Percentiles rank a stretch among this genome's conserved stretches.
Conservation (phyloP, 2,797 vertebrate species). For the Zenarchopterus dispar region DNA sequence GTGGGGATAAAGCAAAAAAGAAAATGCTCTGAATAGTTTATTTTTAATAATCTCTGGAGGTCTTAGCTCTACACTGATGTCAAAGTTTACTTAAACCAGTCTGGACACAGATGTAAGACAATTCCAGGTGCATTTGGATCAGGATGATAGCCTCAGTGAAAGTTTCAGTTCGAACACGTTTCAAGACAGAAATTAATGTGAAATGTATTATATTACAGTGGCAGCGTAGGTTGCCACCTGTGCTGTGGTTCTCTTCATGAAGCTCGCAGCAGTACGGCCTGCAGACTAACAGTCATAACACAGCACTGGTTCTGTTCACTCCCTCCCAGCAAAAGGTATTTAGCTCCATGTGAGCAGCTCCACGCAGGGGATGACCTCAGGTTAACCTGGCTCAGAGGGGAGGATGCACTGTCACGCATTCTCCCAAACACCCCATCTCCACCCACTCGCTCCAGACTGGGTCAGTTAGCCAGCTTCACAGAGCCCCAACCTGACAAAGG, state of each 20-base stretch:
- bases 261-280: slow-evolving; percentile 27
- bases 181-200: slow-evolving; percentile 32
- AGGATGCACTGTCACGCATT: slow-evolving; percentile 65
- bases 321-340: slow-evolving; percentile 68
- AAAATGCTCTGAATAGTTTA: slow-evolving; percentile 55
- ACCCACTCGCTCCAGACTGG: slow-evolving; percentile 63
- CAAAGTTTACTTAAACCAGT: slow-evolving; percentile 54
- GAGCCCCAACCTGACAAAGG: slow-evolving; percentile 70
- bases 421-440: slow-evolving; percentile 42
- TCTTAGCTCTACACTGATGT: slow-evolving; percentile 54
- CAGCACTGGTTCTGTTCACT: slow-evolving; percentile 62
- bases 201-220: slow-evolving; percentile 25
- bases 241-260: slow-evolving; percentile 37
- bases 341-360: slow-evolving; percentile 73
- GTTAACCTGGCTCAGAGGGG: slow-evolving; percentile 82
- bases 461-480: slow-evolving; percentile 64
- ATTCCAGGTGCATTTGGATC: slow-evolving; percentile 19
- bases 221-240: slow-evolving; percentile 41
- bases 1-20: no score
- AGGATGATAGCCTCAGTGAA: slow-evolving; percentile 6
- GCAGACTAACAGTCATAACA: slow-evolving; percentile 52
- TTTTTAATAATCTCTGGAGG: slow-evolving; percentile 55
- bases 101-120: slow-evolving; percentile 50
- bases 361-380: slow-evolving; percentile 75
- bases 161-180: slow-evolving; percentile 23